Base-by-base conservation (phyloP, 35 echinoderm and acorn worm species). In the Heliocidaris tuberculata region DNA sequence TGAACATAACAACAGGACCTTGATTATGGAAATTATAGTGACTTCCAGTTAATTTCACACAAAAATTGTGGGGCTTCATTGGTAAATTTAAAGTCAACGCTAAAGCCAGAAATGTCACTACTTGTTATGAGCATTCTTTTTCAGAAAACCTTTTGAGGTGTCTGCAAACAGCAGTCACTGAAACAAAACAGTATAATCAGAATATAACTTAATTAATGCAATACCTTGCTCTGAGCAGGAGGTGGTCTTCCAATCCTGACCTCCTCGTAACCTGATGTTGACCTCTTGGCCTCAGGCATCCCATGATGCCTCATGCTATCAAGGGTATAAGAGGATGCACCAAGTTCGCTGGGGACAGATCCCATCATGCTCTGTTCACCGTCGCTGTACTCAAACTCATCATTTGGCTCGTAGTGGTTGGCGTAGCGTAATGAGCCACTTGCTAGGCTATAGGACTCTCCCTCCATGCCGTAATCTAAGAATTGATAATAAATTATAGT, bases 321-420 rank as follows among this genome's bases (percentile, higher is more conserved):
- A 48, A 93, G 21, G 49, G 91, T 93, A 29, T 93, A 93, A 0
- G 47, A 52, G 48, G 91, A 93, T 11, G 91, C 91, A 13, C 47
- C 91, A 30, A 93, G 31, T 4, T 59, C 91, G 7, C 91, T 93
- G 91, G 91, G 91, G 12, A 93, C 91, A 10, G 91, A 93, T 30
- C 91, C 91, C 91, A 93, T 32, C 91, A 93, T 59, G 49, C 91
- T 93, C 2, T 60, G 71, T n/a, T 95, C 56, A n/a, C 48, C 95
- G 49, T 96, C 95, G 50, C 95, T 96, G 92, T 90, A 96, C 13
- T 96, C 90, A 31, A 94, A 52, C 50, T 96, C 95, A 32, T 96
- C 71, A 19, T 93, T 65, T 31, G 87, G 93, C 48, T 96, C 95
- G 7, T 93, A 93, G 13, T 93, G 91, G 27, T 93, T 59, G 91